Conservation (phyloP, 2,113 vertebrate species). For the Pseudopodoces humilis region DNA sequence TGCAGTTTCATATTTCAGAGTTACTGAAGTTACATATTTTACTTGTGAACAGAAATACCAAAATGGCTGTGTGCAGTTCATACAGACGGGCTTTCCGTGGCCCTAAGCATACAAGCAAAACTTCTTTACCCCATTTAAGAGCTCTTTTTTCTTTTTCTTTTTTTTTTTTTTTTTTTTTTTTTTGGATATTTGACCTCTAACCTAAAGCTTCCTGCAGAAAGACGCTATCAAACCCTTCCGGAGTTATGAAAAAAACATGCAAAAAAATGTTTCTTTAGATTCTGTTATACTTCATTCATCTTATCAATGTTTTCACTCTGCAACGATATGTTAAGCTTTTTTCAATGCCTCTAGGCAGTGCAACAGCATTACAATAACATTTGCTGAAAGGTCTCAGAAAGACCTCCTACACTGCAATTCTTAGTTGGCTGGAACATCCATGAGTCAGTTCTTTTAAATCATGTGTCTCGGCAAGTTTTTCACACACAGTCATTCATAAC, state of each 20-base stretch:
- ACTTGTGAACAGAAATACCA: not conserved
- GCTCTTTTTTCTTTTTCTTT: not conserved
- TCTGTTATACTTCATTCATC: constrained; percentile 23
- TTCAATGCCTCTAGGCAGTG: not conserved
- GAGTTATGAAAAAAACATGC: constrained; percentile 5
- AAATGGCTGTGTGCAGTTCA: not conserved
- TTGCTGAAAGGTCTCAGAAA: constrained; percentile 5
- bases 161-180: not conserved
- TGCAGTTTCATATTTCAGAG: not conserved
- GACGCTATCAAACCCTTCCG: not conserved
- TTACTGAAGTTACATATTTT: not conserved
- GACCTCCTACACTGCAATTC: constrained; percentile 25
- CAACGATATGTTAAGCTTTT: not conserved
- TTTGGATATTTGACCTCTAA: constrained; percentile 10
- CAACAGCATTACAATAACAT: constrained; percentile 28
- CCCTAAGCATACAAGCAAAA: not conserved
- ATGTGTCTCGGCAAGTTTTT: not conserved
- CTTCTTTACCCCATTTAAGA: not conserved
- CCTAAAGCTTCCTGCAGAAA: not conserved
- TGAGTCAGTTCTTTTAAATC: not conserved
- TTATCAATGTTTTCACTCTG: constrained; percentile 14
- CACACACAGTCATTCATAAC: not conserved
- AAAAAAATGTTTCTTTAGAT: constrained; percentile 14
- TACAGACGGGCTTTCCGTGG: not conserved
- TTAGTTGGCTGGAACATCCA: not conserved